phyloP scores from a whole-genome alignment of 2,113 vertebrate species.

The Trogon surrucura region DNA sequence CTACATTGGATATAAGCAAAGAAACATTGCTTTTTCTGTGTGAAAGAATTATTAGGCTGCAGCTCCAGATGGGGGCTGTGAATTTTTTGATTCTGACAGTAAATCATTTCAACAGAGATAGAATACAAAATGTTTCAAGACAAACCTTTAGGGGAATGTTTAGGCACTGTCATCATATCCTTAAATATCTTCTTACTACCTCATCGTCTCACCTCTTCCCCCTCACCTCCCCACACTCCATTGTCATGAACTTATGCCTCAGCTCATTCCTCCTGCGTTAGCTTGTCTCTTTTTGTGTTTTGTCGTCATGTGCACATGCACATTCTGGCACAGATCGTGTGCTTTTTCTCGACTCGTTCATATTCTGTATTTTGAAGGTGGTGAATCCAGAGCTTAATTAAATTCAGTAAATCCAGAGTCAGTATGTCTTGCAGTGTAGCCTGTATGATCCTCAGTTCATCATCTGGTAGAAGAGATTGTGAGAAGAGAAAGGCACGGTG shows the following conservation, averaged over 20 bases:
- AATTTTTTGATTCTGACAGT: slow-evolving; percentile 31
- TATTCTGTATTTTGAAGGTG: background rate
- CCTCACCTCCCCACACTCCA: background rate
- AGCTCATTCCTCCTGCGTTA: background rate
- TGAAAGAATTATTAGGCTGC: slow-evolving; percentile 52
- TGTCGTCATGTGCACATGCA: background rate
- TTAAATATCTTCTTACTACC: background rate
- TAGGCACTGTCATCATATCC: background rate
- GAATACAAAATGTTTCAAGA: slow-evolving; percentile 2
- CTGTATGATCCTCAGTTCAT: background rate
- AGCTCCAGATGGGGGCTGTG: background rate
- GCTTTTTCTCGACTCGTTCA: background rate
- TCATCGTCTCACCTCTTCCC: background rate
- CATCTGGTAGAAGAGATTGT: background rate
- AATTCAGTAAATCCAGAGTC: background rate
- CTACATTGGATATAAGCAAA: background rate
- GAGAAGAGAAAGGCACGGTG: background rate
- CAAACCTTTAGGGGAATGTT: slow-evolving; percentile 10
- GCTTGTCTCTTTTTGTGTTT: background rate
- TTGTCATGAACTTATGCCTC: background rate
- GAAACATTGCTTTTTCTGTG: slow-evolving; percentile 13
- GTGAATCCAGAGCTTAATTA: background rate
- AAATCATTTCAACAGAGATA: slow-evolving; percentile 46
- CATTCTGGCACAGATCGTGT: background rate
- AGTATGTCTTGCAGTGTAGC: background rate